Evolutionary conservation across 2,113 vertebrate species (phyloP), one percentile per base, ranked within the genome.

Genomic region (Orthonyx spaldingii): DNA sequence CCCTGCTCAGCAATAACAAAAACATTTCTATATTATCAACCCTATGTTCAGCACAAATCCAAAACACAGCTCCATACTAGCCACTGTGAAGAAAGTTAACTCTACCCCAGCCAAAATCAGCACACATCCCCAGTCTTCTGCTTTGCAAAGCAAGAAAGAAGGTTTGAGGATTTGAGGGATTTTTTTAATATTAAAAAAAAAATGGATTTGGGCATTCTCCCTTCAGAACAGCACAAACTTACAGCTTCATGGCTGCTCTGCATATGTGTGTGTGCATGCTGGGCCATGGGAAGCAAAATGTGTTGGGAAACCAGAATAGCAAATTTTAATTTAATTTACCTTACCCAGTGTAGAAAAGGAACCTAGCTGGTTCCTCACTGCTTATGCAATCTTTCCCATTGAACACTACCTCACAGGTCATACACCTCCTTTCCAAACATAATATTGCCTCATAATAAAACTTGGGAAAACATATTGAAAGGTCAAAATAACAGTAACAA

Each of bases 371-470:
- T 63, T 95, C 42, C 26, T 91, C 35, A 47, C 33, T 44, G 52
- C 42, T 87, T 90, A 64, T 70, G 68, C 22, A 85, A 44, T 41
- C 55, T 77, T 85, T 53, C 63, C 63, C 61, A 75, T 13, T 68
- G 68, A 92, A 91, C 59, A 33, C 82, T 41, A 87, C 80, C 60
- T 95, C 64, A 68, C 79, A 75, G 68, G 76, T 84, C 79, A 74
- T 32, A 85, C 32, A 55, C 9, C 50, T 88, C 50, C 56, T 63
- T 90, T 90, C 92, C 75, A 95, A 88, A 88, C 52, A 77, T 46
- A 88, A 49, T 59, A 91, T 64, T 92, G 32, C 47, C 75, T 90
- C 42, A 80, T 72, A 93, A 81, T 86, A 97, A 93, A 88, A 71
- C 64, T 60, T 63, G n/a, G 13, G 7, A 88, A 95, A 96, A 91